Evolutionary conservation across 2,113 vertebrate genomes (phyloP).

Genomic region (Coryphaenoides rupestris): DNA sequence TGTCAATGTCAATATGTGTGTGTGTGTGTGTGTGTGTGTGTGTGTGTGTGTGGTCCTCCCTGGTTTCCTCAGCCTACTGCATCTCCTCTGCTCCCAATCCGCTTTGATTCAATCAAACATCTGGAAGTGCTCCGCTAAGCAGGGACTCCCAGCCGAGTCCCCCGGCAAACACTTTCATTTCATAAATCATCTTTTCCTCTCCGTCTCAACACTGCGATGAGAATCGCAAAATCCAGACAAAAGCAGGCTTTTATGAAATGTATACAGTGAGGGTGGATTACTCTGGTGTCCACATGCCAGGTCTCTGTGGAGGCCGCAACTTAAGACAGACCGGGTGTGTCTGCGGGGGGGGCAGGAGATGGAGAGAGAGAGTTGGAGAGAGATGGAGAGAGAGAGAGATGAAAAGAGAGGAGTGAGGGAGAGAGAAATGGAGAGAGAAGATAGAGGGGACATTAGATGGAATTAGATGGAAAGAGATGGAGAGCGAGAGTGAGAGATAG

Average conservation of each 20-base stretch:
- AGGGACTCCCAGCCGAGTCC: constrained; percentile 28
- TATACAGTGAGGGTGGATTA: constrained; percentile 26
- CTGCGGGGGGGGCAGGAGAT: constrained; percentile 28
- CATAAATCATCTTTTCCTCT: constrained; percentile 48
- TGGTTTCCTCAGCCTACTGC: constrained; percentile 28
- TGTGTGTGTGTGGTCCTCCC: constrained; percentile 36
- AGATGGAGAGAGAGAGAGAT: constrained; percentile 22
- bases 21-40: constrained; percentile 5
- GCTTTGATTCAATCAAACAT: constrained; percentile 63
- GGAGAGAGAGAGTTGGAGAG: no score
- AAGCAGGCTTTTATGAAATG: constrained; percentile 36
- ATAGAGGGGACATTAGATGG: no score
- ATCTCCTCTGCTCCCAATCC: constrained; percentile 39
- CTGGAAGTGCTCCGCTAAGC: constrained; percentile 57
- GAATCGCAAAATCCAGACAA: constrained; percentile 51
- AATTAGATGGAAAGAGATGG: no score
- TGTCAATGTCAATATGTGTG: neutral
- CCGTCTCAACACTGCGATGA: constrained; percentile 52
- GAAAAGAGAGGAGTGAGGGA: no score
- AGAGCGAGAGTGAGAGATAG: no score
- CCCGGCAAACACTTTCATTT: constrained; percentile 45
- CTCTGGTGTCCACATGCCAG: constrained; percentile 43
- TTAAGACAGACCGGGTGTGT: constrained; percentile 42
- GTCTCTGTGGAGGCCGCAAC: constrained; percentile 16
- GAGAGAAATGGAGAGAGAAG: no score